Base-by-base conservation (phyloP, 2,113 vertebrate species). In the Podocnemis expansa region DNA sequence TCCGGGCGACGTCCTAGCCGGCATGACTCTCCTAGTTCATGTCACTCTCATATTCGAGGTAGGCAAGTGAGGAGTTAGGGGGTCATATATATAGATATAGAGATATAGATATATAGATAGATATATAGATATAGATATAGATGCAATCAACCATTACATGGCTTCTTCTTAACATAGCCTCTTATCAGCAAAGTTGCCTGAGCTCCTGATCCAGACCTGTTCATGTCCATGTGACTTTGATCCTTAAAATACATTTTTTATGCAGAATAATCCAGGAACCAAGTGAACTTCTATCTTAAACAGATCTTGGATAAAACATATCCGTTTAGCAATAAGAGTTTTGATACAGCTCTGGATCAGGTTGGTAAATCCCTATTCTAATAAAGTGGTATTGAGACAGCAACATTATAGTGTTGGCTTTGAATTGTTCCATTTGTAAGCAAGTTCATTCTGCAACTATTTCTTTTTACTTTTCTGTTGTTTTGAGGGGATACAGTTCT, bases 371-470 rank as follows among this genome's bases (percentile, higher is more conserved):
- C 82, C 93, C 79, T 78, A 85, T 4, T 97, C 97, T 96, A 90
- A 93, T 90, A 96, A 97, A 78, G 43, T 92, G 82, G 87, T 55
- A 58, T 47, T 51, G 60, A 96, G 86, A 96, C 96, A 63, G 56
- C 73, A 91, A 82, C 95, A 97, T 97, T 96, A 96, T 95, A 93
- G 51, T 94, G 93, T 91, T 93, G 96, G 93, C 83, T 96, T 95
- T 96, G 80, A 41, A 93, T 92, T 31, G 13, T 34, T 67, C 94
- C 87, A 76, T 93, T 95, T 87, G 58, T 78, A 94, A 78, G 76
- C 84, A 94, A 38, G 97, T 97, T 97, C 94, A 90, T 92, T 95
- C 43, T 82, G 76, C 78, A 95, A 92, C 70, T 93, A 91, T 82
- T n/a, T 81, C 91, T 95, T 52, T 84, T 89, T 94, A 82, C 94